A percentile compares a stretch with the other conserved stretches of the same genome.
Conservation (phyloP, 2,888 invertebrate genomes). For the Plebejus argus region DNA sequence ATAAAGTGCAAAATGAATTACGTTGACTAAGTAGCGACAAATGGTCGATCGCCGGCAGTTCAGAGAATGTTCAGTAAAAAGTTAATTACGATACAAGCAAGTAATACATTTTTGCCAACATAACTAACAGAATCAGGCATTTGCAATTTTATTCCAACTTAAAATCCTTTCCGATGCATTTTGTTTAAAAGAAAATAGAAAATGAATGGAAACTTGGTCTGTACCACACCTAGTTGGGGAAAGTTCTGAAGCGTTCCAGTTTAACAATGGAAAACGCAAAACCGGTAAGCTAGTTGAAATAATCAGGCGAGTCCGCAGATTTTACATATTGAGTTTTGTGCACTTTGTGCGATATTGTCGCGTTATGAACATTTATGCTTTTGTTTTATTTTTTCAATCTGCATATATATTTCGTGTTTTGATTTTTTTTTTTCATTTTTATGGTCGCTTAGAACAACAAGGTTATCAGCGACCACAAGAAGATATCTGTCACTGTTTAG, state of each 20-base stretch:
- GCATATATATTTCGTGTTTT: neutral
- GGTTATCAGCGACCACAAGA: no score
- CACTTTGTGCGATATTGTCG: constrained; percentile 24
- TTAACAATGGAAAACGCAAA: constrained; percentile 33
- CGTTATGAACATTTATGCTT: constrained; percentile 16
- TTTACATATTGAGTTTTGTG: constrained; percentile 31
- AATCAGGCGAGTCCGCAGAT: constrained; percentile 34
- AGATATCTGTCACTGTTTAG: no score
- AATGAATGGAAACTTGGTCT: constrained; percentile 31
- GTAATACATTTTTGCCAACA: constrained; percentile 19
- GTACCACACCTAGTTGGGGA: constrained; percentile 31
- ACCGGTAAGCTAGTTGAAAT: constrained; percentile 35
- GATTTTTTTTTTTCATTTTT: neutral
- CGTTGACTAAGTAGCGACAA: constrained; percentile 8
- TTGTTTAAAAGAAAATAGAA: constrained; percentile 32
- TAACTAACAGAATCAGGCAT: constrained; percentile 20
- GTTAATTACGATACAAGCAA: constrained; percentile 3
- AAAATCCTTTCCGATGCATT: constrained; percentile 24
- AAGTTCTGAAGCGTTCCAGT: constrained; percentile 31
- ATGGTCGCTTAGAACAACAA: no score
- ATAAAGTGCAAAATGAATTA: neutral
- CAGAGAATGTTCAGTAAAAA: neutral
- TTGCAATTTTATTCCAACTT: constrained; percentile 27
- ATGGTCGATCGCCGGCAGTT: neutral
- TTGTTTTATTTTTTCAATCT: constrained; percentile 1